Base-by-base conservation (phyloP, 2,113 vertebrate species). In the Merops nubicus region DNA sequence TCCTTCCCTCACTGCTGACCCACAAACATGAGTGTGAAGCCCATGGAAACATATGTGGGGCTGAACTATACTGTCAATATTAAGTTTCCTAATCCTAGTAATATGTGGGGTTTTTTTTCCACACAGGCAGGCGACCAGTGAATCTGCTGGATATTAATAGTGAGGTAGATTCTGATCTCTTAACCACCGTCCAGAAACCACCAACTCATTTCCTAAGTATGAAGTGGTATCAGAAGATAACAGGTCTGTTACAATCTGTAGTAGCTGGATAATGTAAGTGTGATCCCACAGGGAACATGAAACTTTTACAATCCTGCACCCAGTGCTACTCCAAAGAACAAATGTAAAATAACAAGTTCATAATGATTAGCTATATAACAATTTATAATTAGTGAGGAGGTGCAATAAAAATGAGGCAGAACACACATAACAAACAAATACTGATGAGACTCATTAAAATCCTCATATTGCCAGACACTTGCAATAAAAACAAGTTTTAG, bases 381-480 rank as follows among this genome's bases (percentile, higher is more conserved):
- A 92, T 65, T 90, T 67, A 62, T 74, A 88, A 84, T 79, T 67
- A 80, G 68, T 17, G 22, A 93, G 82, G 75, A 88, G 65, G 79
- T 7, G 4, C 59, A 84, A 77, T 54, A 86, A 94, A 88, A 88
- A 72, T 36, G 33, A 92, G 68, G 64, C 56, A 88, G 51, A 86
- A 51, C 29, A 83, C 57, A 88, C 42, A 63, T 38, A 86, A 54
- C 34, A 81, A 92, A 88, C 73, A 92, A 95, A 93, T 91, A 96
- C 83, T 70, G 57, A 79, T 65, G 82, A 95, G 67, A 70, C 43
- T 80, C 77, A 88, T 75, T 84, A 92, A 92, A 86, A 77, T 67
- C 28, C 38, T 89, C 50, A 42, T 65, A 65, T 80, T 83, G 26
- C 42, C 70, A 95, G 72, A 69, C 13, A 59, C 5, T 5, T 23